Conservation (phyloP, 2,797 vertebrate species). For the Premnoplex brunnescens region DNA sequence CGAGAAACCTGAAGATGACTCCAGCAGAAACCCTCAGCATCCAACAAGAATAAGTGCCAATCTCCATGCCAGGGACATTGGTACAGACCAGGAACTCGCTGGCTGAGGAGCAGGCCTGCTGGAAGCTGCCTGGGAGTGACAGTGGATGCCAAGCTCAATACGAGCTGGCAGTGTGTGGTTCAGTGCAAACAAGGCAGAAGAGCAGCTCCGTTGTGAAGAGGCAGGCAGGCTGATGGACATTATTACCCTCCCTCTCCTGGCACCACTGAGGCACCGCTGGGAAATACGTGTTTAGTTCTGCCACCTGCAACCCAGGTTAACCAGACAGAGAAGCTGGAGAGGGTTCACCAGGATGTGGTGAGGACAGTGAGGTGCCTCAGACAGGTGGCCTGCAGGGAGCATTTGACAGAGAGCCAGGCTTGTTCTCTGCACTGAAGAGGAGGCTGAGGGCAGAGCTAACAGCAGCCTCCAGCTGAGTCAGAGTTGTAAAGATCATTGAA, state of each 20-base stretch:
- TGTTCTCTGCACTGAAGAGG: not conserved
- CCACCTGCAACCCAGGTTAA: not conserved
- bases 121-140: not conserved
- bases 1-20: not conserved
- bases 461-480: not conserved
- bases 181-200: not conserved
- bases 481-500: not conserved
- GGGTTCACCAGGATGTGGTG: not conserved
- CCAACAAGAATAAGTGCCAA: not conserved
- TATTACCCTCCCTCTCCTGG: not conserved
- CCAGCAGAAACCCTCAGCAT: not conserved
- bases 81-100: not conserved
- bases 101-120: not conserved
- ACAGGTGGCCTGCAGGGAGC: not conserved
- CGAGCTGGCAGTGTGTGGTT: not conserved
- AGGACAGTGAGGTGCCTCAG: not conserved
- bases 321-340: not conserved
- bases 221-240: not conserved
- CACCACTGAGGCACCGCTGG: not conserved
- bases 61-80: fast-evolving
- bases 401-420: not conserved
- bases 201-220: not conserved
- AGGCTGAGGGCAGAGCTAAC: not conserved
- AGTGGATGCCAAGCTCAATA: not conserved
- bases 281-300: not conserved